Evolutionary conservation across 2,797 vertebrate genomes (phyloP).

Genomic region (Helostoma temminkii): DNA sequence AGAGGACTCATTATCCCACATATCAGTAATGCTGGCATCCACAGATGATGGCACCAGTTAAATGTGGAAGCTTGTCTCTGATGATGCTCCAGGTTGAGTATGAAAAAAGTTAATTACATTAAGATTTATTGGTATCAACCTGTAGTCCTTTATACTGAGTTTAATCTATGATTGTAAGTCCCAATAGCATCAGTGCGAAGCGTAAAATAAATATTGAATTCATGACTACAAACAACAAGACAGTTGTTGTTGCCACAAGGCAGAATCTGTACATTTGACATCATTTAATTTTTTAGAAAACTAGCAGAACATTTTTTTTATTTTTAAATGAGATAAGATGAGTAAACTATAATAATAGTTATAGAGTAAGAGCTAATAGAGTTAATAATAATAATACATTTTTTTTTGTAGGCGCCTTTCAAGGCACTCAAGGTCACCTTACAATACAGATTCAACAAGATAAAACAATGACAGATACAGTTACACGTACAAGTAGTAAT

Average conservation of each 20-base stretch:
- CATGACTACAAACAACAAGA: neutral
- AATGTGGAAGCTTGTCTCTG: constrained; percentile 45
- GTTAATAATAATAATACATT: too few relatives aligned
- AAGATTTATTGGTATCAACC: constrained; percentile 18
- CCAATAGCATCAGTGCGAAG: neutral
- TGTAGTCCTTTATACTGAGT: neutral
- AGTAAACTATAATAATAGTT: neutral
- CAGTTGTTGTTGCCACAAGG: neutral
- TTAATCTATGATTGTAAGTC: neutral
- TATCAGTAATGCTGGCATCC: constrained; percentile 63
- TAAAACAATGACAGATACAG: too few relatives aligned
- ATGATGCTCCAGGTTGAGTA: constrained; percentile 44
- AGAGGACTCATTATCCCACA: constrained; percentile 58
- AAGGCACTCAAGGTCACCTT: too few relatives aligned
- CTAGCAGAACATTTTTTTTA: neutral
- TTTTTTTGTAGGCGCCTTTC: too few relatives aligned
- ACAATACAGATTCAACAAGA: too few relatives aligned
- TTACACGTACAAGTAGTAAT: too few relatives aligned
- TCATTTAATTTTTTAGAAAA: neutral
- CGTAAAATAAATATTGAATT: neutral
- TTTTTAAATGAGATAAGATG: neutral
- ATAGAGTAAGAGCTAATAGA: too few relatives aligned
- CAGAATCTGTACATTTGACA: neutral
- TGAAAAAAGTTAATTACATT: constrained; percentile 5
- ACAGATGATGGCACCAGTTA: constrained; percentile 47